Evolutionary conservation across 2,113 vertebrate species (phyloP), one percentile per base, ranked within the genome.

Genomic region (Brachyhypopomus gauderio): DNA sequence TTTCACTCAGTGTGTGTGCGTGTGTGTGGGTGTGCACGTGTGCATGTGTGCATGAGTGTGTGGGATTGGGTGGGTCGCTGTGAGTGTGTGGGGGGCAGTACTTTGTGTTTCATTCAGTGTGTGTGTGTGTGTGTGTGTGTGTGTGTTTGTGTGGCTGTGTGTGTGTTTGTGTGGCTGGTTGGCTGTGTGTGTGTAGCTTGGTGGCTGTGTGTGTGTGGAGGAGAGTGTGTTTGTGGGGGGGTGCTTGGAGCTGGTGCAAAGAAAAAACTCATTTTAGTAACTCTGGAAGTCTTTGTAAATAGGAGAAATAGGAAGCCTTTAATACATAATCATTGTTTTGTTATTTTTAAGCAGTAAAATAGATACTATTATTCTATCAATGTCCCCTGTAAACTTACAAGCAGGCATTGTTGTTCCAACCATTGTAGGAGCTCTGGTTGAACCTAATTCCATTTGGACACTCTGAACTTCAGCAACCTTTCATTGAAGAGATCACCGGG

Each of bases 311-410:
- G 9, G 12, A 52, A 52, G 12, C 11, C 45, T 38, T 23, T 75
- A 19, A 36, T 38, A 22, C 34, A 60, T 59, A 38, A 41, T 36
- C 34, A 41, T 16, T 62, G 2, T 25, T 41, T 62, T 75, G 58
- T 59, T 27, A 55, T 59, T 25, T 41, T 59, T 38, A 41, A 12
- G n/a, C 66, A 41, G 48, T n/a, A 17, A 77, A 77, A 77, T 66
- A 34, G 45, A 14, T 11, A 12, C 12, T 52, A 14, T 52, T 34
- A 77, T 66, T 77, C 38, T 52, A 30, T 67, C 75, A 77, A 52
- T 7, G 38, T n/a, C 64, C 75, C 41, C 41, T n/a, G 17, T 52
- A 60, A 60, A 16, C 14, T 75, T 62, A 62, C 58, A 75, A 62
- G 59, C 62, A 75, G 58, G 16, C 34, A 19, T 62, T 45, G n/a